Evolutionary conservation across 2,888 invertebrate species (phyloP).

Genomic region (Brachypalpus laphriformis): DNA sequence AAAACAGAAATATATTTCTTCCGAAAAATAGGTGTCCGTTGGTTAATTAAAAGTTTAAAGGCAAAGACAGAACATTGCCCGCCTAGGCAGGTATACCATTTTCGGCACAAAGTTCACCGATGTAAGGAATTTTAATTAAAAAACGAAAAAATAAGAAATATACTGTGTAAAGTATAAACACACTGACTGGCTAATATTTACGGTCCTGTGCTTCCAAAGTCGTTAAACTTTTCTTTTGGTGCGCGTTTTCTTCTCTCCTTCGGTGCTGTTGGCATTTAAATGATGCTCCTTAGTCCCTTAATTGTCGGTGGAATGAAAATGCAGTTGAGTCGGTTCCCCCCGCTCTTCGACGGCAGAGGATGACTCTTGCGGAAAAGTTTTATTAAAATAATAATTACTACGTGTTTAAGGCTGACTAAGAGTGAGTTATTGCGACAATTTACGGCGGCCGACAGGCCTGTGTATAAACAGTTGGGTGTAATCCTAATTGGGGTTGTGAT

Average conservation of each 20-base stretch:
- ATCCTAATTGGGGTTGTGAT: constrained; percentile 72
- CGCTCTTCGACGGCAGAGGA: neutral
- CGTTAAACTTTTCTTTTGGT: constrained; percentile 61
- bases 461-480: constrained; percentile 33
- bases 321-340: constrained; percentile 25
- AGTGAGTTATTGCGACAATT: constrained; percentile 68
- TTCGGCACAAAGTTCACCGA: constrained; percentile 32
- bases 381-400: constrained; percentile 73
- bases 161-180: constrained; percentile 22
- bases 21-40: constrained; percentile 51
- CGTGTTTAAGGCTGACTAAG: constrained; percentile 55
- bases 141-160: constrained; percentile 19
- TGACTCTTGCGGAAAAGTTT: constrained; percentile 49
- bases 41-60: constrained; percentile 70
- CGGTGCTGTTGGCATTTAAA: constrained; percentile 63
- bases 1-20: constrained; percentile 3
- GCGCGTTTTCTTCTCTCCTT: neutral
- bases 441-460: neutral
- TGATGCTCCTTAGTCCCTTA: constrained; percentile 63
- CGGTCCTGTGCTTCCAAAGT: constrained; percentile 62
- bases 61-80: constrained; percentile 26
- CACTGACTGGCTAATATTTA: constrained; percentile 55
- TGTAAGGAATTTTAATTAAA: constrained; percentile 71
- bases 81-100: constrained; percentile 19
- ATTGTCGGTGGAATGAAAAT: constrained; percentile 53